Percentiles rank a stretch among this genome's conserved stretches.
These are phyloP conservation scores for Aurelia coerulea DNA, from an alignment of 30 jellyfish, hydroid and myxozoan species.

Conservation along the genomic window DNA sequence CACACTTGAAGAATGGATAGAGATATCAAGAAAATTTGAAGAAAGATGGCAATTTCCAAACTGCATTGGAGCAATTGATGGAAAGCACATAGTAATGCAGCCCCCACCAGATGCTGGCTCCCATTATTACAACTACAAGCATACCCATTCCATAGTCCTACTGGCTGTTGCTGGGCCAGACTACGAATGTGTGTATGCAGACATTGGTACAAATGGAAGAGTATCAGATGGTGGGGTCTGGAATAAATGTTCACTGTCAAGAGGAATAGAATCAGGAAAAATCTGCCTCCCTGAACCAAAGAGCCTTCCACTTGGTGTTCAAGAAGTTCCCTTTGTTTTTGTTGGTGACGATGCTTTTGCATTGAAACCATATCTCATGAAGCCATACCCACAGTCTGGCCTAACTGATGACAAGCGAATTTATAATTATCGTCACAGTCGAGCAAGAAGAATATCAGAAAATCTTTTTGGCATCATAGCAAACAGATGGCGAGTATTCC, in stretches of 20 bases:
- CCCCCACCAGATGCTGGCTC: slow-evolving; percentile 44
- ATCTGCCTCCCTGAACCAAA: slow-evolving; percentile 27
- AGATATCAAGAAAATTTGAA: slow-evolving; percentile 11
- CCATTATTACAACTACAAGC: neutral
- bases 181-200: slow-evolving; percentile 15
- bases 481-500: slow-evolving; percentile 32
- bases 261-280: slow-evolving; percentile 13
- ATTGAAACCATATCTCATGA: slow-evolving; percentile 4
- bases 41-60: neutral
- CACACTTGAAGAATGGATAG: slow-evolving; percentile 59
- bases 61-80: too few species aligned
- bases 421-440: slow-evolving; percentile 18
- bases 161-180: too few species aligned
- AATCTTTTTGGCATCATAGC: slow-evolving; percentile 28
- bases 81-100: slow-evolving; percentile 10
- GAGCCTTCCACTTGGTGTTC: slow-evolving; percentile 7
- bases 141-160: too few species aligned
- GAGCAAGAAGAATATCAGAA: neutral
- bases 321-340: slow-evolving; percentile 8
- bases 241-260: neutral
- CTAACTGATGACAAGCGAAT: slow-evolving; percentile 30
- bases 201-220: neutral
- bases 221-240: too few species aligned
- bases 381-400: slow-evolving; percentile 27
- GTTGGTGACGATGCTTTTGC: slow-evolving; percentile 42